Percentiles rank a stretch among this genome's conserved stretches.
phyloP scores from a whole-genome alignment of 2,888 invertebrate species.

The Polydrusus cervinus region DNA sequence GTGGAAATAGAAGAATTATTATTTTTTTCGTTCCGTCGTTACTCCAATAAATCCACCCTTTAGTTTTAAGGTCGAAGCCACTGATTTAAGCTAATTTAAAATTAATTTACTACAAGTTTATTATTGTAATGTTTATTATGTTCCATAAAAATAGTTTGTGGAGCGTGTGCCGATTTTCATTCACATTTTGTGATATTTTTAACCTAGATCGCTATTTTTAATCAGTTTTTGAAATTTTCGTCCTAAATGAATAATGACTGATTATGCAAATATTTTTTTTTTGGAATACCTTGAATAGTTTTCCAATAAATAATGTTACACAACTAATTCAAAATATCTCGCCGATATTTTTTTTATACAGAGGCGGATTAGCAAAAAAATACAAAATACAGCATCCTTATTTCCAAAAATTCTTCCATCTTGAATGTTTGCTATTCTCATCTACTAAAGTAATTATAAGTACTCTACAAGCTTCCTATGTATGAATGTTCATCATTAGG shows the following conservation, averaged over 20 bases:
- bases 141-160: constrained; percentile 3
- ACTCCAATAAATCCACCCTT: no score
- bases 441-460: no score
- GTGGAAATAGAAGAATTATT: no score
- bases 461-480: no score
- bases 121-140: not conserved
- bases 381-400: no score
- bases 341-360: not conserved
- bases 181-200: constrained; percentile 10
- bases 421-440: no score
- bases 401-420: no score
- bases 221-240: not conserved
- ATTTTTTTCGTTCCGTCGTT: no score
- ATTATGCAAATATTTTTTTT: constrained; percentile 29
- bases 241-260: constrained; percentile 4
- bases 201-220: constrained; percentile 8
- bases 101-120: not conserved
- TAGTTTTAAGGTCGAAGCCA: no score
- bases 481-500: no score
- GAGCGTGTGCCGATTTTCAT: not conserved
- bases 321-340: not conserved
- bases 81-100: not conserved
- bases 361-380: not conserved
- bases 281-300: constrained; percentile 24
- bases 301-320: constrained; percentile 16